Evolutionary conservation across 2,797 vertebrate genomes (phyloP).

Genomic region (Syncerus caffer): DNA sequence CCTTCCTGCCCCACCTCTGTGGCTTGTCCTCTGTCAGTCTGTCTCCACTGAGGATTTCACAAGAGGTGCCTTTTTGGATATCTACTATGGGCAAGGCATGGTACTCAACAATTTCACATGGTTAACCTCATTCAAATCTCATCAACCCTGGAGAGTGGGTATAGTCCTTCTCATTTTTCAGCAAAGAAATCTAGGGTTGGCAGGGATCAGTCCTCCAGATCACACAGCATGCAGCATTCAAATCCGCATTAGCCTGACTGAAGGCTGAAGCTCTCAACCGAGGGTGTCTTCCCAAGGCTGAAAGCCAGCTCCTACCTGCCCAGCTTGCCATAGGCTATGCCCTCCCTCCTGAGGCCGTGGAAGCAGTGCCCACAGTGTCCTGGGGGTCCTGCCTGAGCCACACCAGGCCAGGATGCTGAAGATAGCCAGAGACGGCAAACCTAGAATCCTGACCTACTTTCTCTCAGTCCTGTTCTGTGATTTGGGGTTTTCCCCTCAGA

Average conservation of each 20-base stretch:
- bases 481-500: neutral
- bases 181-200: neutral
- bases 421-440: neutral
- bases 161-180: neutral
- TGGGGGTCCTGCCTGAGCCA: neutral
- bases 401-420: neutral
- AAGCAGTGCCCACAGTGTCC: too few species aligned
- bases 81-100: neutral
- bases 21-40: neutral
- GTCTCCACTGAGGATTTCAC: neutral
- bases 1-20: accelerated
- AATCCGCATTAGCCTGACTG: neutral
- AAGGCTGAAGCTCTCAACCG: neutral
- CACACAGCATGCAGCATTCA: neutral
- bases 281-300: neutral
- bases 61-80: neutral
- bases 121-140: neutral
- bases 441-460: neutral
- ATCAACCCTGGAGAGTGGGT: neutral
- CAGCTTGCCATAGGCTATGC: neutral
- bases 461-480: neutral
- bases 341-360: neutral
- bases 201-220: neutral
- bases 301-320: neutral
- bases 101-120: neutral